Base-by-base conservation (phyloP, 2,797 vertebrate genomes). In the Synaphobranchus kaupii region DNA sequence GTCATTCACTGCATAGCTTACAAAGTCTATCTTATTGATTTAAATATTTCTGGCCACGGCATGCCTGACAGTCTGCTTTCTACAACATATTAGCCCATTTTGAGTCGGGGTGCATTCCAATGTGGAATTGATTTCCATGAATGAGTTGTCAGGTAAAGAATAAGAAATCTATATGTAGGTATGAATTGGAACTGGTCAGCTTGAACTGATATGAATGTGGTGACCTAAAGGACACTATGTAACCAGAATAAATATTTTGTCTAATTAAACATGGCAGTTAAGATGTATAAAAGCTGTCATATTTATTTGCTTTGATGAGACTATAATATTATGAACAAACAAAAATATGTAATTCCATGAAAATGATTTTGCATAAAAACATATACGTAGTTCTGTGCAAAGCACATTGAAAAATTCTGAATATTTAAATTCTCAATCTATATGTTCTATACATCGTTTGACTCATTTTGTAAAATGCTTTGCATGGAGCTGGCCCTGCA, bases 101-200 rank as follows among this genome's bases (percentile, higher is more conserved):
- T 10, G 22, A 81, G 78, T 50, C 34, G 78, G 78, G 20, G 8
- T 81, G n/a, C 39, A 81, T 48, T n/a, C 73, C 34, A 4, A 50
- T n/a, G 25, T 50, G 78, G 78, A 81, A 81, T 81, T 50, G 44
- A 81, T 48, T 81, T 81, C 47, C 3, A n/a, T n/a, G 78, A 81
- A 48, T 81, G 78, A 81, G 78, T 78, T 78, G 73, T 78, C 44
- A 50, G 78, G 20, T 81, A 4, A 81, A 50, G 8, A 50, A 44
- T 6, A 17, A 34, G 44, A 78, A 39, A 39, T 44, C 73, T 0
- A 78, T 78, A 4, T 9, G 17, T 44, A 78, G 17, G 73, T 78
- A 78, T 6, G 39, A 78, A 78, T 47, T 44, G 47, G 78, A 81
- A 50, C 44, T n/a, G 44, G 5, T 48, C 44, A 81, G 22, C 47